Base-by-base conservation (phyloP, 2,113 vertebrate genomes). In the Phalacrocorax aristotelis region DNA sequence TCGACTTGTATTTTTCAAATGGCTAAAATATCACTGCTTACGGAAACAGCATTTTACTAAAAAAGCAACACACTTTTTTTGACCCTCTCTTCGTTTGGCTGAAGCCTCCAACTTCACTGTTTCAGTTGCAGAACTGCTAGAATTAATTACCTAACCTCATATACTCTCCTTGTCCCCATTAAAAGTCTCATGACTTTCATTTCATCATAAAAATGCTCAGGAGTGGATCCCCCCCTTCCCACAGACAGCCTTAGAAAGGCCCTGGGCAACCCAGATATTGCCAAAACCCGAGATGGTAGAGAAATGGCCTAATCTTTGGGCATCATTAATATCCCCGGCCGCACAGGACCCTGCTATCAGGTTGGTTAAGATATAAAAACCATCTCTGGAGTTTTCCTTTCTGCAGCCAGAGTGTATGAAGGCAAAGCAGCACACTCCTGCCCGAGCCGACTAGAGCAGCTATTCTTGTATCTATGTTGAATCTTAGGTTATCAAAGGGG, bases 11-110 rank as follows among this genome's bases (percentile, higher is more conserved):
- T 62, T 78, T 92, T 84, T 91, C 95, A 91, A 95, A 95, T 87
- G 97, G 97, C 96, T 96, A 95, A 92, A 94, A 94, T 96, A 96
- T 87, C 96, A 76, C 77, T 92, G 91, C 95, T 80, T 79, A 32
- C 52, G 89, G 95, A 94, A 96, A 91, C 57, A 42, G 91, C 58
- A 11, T 19, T 76, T 40, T 42, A 51, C 88, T 81, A 57, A 86
- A 62, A 88, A 96, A 91, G 54, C 44, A 91, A 57, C 62, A 42
- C 34, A 2, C 62, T 83, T 71, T 78, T 90, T 74, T 52, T 93
- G 93, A 96, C 94, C 97, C 83, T 68, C 80, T 49, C 84, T 61
- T 78, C 34, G 2, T 85, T 69, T 65, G 87, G 86, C 62, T 95
- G 75, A 82, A 93, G 89, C 81, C 89, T 92, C 62, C 69, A 60